Percentiles rank a stretch among this genome's conserved stretches.
Evolutionary conservation across 2,113 vertebrate species (phyloP).

Genomic region (Cottus gobio): DNA sequence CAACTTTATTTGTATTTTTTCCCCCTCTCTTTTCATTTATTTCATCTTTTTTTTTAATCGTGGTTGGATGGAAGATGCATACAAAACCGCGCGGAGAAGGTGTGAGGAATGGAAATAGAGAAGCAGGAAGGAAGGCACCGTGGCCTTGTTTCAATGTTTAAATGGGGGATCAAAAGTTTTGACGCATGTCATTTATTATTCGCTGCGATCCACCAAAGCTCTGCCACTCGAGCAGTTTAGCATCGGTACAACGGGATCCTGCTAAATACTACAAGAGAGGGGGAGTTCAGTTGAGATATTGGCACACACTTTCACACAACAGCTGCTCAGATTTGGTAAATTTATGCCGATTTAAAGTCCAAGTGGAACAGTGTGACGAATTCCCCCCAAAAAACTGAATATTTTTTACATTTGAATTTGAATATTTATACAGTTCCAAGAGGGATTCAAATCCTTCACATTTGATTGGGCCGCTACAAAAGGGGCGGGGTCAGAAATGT

Average conservation of each 20-base stretch:
- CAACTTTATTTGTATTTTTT: conserved; percentile 36
- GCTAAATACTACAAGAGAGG: neutral
- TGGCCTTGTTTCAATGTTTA: conserved; percentile 18
- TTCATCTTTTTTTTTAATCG: conserved; percentile 26
- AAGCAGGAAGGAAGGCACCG: conserved; percentile 2
- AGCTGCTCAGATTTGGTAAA: conserved; percentile 38
- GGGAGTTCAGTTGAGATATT: neutral
- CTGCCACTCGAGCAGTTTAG: neutral
- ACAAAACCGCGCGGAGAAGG: conserved; percentile 37
- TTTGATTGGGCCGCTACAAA: neutral
- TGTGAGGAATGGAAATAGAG: conserved; percentile 34
- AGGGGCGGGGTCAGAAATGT: neutral
- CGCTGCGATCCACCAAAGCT: conserved; percentile 9
- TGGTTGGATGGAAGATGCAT: conserved; percentile 50
- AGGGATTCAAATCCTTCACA: neutral
- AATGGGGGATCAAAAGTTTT: conserved; percentile 22
- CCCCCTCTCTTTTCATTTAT: neutral
- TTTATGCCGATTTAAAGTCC: conserved; percentile 8
- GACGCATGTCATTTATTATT: conserved; percentile 13
- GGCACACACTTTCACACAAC: conserved; percentile 13
- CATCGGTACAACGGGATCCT: neutral
- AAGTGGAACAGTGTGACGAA: neutral
- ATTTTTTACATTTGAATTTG: too few species aligned
- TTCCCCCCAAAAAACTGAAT: neutral
- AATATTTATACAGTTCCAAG: neutral